A percentile compares a stretch with the other conserved stretches of the same genome.
Evolutionary conservation across 2,888 invertebrate species (phyloP).

Genomic region (Pyrrhia umbra): DNA sequence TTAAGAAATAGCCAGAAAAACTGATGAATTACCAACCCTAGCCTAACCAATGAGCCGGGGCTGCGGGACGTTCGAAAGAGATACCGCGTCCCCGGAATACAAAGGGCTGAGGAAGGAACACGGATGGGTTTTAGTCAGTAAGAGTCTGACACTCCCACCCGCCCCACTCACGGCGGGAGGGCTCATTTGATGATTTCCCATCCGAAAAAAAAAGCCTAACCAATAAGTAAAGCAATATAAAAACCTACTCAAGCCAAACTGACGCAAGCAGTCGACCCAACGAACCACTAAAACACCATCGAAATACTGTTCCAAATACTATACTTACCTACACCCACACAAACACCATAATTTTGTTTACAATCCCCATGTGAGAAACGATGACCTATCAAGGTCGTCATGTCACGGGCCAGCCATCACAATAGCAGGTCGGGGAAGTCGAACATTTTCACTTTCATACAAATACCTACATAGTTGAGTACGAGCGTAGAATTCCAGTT

Average conservation of each 20-base stretch:
- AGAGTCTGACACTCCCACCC: no score
- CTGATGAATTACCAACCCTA: constrained; percentile 1
- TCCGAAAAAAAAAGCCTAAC: no score
- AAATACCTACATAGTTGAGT: constrained; percentile 69
- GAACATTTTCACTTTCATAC: constrained; percentile 83
- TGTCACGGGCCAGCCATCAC: constrained; percentile 80
- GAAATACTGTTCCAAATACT: constrained; percentile 55
- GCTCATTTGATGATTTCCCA: no score
- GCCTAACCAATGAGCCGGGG: no score
- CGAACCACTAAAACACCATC: constrained; percentile 28
- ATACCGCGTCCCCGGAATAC: no score
- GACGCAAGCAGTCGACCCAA: constrained; percentile 3
- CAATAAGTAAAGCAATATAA: background rate
- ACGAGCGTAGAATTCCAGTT: constrained; percentile 62
- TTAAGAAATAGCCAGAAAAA: constrained; percentile 1
- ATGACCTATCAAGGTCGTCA: constrained; percentile 81
- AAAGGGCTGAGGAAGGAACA: no score
- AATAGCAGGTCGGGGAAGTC: constrained; percentile 80
- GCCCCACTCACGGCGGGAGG: no score
- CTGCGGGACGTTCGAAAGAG: no score
- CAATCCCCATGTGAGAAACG: constrained; percentile 74
- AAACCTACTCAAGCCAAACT: background rate
- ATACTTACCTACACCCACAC: constrained; percentile 60
- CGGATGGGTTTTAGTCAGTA: no score
- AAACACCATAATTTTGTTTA: constrained; percentile 76